phyloP scores from a whole-genome alignment of 2,888 invertebrate genomes.

The Xestia ashworthii region DNA sequence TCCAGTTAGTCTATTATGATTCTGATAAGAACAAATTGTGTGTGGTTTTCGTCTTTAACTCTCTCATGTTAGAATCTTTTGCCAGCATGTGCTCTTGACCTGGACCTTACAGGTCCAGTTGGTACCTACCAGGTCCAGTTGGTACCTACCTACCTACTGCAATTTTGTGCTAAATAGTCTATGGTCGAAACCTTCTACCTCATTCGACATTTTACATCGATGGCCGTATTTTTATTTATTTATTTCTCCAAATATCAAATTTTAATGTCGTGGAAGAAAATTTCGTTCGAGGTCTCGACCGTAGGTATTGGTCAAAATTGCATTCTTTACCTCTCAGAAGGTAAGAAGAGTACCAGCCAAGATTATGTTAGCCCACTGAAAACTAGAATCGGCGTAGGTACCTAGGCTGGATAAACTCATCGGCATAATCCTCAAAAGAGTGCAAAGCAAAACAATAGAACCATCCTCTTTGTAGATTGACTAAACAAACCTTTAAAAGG shows the following conservation, averaged over 20 bases:
- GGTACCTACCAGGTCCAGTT: background rate
- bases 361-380: background rate
- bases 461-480: background rate
- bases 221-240: too few species aligned
- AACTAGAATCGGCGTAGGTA: background rate
- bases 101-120: background rate
- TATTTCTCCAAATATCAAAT: too few species aligned
- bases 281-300: background rate
- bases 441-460: background rate
- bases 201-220: too few species aligned
- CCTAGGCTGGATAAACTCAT: background rate
- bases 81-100: background rate
- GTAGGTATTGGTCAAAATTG: background rate
- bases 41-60: background rate
- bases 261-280: background rate
- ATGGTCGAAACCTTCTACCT: too few species aligned
- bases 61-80: background rate
- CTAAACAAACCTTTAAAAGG: background rate
- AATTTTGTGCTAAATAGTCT: background rate
- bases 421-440: background rate
- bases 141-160: background rate
- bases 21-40: constrained; percentile 27
- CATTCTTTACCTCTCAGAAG: background rate
- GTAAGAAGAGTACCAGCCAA: background rate
- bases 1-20: constrained; percentile 7